These are phyloP conservation scores for Bellardia bayeri DNA, from an alignment of 2,888 invertebrate species.

Conservation along the genomic window DNA sequence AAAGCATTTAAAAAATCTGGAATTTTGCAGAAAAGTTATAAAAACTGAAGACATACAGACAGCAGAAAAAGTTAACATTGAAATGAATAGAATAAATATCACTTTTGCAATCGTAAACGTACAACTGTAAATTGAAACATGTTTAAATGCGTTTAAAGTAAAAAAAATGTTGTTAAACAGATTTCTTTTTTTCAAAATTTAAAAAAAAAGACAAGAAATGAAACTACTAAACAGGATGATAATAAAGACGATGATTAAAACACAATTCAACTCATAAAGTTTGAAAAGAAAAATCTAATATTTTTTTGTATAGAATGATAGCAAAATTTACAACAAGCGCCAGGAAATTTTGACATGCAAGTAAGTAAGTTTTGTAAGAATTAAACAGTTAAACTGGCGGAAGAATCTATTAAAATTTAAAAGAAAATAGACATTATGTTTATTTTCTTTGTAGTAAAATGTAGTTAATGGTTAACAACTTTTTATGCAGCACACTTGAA, in stretches of 20 bases:
- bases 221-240: constrained; percentile 43
- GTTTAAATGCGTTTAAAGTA: constrained; percentile 58
- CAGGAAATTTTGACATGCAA: constrained; percentile 45
- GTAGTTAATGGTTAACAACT: not conserved
- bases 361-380: constrained; percentile 1
- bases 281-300: not conserved
- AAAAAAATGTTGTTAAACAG: constrained; percentile 55
- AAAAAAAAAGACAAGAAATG: constrained; percentile 17
- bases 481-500: not conserved
- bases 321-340: constrained; percentile 11
- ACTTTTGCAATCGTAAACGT: constrained; percentile 35
- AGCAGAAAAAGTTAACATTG: constrained; percentile 21
- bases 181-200: constrained; percentile 50
- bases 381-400: constrained; percentile 25
- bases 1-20: constrained; percentile 66
- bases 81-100: constrained; percentile 58
- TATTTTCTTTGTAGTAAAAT: not conserved
- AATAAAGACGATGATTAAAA: not conserved
- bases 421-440: not conserved
- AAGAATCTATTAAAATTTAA: constrained; percentile 4
- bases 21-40: constrained; percentile 54
- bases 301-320: not conserved
- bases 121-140: constrained; percentile 69
- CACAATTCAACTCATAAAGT: not conserved
- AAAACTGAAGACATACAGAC: not conserved